Conservation (phyloP, 2,797 vertebrate genomes). For the Hapalemur alaotrensis region DNA sequence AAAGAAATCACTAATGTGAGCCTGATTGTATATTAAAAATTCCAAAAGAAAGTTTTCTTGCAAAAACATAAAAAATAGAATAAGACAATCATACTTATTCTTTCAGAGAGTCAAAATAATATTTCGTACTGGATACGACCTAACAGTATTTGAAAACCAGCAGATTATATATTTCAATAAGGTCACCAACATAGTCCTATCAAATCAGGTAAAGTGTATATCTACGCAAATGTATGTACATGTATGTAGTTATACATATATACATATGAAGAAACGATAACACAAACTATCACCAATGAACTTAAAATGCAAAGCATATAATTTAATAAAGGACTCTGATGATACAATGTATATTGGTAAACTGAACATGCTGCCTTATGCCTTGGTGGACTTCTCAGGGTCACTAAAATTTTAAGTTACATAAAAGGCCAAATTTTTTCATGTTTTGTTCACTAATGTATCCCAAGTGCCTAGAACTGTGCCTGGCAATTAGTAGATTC, state of each 20-base stretch:
- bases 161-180: background rate
- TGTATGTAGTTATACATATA: background rate
- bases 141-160: slow-evolving; percentile 32
- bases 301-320: background rate
- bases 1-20: background rate
- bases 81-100: slow-evolving; percentile 12
- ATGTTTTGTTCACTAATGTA: background rate
- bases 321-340: background rate
- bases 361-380: background rate
- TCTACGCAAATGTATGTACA: background rate
- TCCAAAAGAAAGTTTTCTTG: background rate
- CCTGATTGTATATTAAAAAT: background rate
- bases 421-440: background rate
- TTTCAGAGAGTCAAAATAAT: slow-evolving; percentile 29
- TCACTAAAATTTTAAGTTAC: background rate
- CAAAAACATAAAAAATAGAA: slow-evolving; percentile 29
- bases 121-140: background rate
- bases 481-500: background rate
- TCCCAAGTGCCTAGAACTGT: background rate
- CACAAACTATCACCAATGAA: background rate
- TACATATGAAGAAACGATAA: background rate
- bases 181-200: background rate
- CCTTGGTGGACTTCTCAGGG: background rate
- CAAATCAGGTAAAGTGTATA: background rate
- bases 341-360: background rate